Percentiles rank a stretch among this genome's conserved stretches.
Conservation (phyloP, 2,113 vertebrate species). For the Ammodytes marinus region DNA sequence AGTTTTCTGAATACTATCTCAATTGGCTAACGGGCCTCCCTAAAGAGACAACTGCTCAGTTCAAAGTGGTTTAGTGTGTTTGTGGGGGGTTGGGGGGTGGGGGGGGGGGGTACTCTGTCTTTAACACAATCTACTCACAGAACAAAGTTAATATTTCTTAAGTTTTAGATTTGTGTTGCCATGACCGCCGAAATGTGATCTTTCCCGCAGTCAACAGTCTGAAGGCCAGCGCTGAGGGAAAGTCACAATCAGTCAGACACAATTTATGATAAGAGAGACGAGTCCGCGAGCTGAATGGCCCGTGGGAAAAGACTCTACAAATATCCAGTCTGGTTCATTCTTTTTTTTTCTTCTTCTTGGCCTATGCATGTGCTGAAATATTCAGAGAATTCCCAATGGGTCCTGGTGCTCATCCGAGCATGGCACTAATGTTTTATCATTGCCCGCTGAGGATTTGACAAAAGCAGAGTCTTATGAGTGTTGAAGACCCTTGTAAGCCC, state of each 20-base stretch:
- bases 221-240: constrained; percentile 71
- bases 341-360: constrained; percentile 37
- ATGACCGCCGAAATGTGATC: constrained; percentile 66
- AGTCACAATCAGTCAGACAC: constrained; percentile 73
- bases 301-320: constrained; percentile 79
- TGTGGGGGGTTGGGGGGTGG: background rate
- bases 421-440: constrained; percentile 76
- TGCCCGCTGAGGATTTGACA: constrained; percentile 73
- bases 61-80: constrained; percentile 41
- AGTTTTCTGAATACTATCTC: constrained; percentile 43
- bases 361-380: constrained; percentile 66
- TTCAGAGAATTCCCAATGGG: constrained; percentile 74
- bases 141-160: constrained; percentile 49
- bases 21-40: constrained; percentile 4
- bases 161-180: constrained; percentile 51
- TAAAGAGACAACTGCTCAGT: constrained; percentile 30
- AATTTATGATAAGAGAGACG: constrained; percentile 78
- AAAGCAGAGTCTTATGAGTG: constrained; percentile 76
- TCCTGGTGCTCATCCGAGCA: constrained; percentile 64
- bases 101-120: background rate
- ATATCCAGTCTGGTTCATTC: constrained; percentile 72
- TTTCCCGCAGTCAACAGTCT: constrained; percentile 67
- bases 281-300: constrained; percentile 62
- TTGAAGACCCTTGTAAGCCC: constrained; percentile 76
- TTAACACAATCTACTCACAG: constrained; percentile 23